Evolutionary conservation across 35 echinoderm and acorn worm genomes (phyloP).

Genomic region (Chiridota heheva): DNA sequence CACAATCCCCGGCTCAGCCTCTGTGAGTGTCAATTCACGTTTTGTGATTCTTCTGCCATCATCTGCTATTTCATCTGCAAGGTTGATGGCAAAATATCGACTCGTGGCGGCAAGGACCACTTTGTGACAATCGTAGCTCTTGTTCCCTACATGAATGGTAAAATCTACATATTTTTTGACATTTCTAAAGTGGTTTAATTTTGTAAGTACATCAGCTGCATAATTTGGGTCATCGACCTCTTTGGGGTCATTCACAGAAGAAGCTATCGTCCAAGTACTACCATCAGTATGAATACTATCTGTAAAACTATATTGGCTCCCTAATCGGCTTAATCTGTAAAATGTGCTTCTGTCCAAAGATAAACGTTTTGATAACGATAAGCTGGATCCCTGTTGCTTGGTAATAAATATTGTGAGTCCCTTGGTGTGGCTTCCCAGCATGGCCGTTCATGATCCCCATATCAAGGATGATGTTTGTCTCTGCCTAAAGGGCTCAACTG

Average conservation of each 20-base stretch:
- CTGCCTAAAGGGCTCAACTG: conserved; percentile 57
- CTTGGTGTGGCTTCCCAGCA: conserved; percentile 15
- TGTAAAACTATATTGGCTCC: conserved; percentile 75
- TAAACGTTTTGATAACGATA: conserved; percentile 69
- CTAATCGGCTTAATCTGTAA: conserved; percentile 76
- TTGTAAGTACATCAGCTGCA: conserved; percentile 86
- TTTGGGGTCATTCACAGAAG: conserved; percentile 67
- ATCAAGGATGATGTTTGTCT: conserved; percentile 57
- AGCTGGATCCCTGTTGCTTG: conserved; percentile 59
- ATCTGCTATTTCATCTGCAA: conserved; percentile 78
- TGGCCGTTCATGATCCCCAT: conserved; percentile 42
- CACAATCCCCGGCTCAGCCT: conserved; percentile 73
- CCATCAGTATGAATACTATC: conserved; percentile 84
- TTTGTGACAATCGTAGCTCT: conserved; percentile 78
- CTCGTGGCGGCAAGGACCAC: conserved; percentile 88
- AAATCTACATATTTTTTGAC: conserved; percentile 84
- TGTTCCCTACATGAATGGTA: conserved; percentile 65
- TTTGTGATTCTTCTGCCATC: conserved; percentile 59
- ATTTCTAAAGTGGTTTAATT: conserved; percentile 65
- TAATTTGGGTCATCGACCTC: conserved; percentile 96
- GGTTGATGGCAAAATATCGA: conserved; percentile 73
- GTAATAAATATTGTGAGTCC: conserved; percentile 47
- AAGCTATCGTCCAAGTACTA: conserved; percentile 90
- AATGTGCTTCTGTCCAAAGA: conserved; percentile 65
- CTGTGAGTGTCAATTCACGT: conserved; percentile 67